phyloP scores from a whole-genome alignment of 2,888 invertebrate genomes.

The Thumatha senex region DNA sequence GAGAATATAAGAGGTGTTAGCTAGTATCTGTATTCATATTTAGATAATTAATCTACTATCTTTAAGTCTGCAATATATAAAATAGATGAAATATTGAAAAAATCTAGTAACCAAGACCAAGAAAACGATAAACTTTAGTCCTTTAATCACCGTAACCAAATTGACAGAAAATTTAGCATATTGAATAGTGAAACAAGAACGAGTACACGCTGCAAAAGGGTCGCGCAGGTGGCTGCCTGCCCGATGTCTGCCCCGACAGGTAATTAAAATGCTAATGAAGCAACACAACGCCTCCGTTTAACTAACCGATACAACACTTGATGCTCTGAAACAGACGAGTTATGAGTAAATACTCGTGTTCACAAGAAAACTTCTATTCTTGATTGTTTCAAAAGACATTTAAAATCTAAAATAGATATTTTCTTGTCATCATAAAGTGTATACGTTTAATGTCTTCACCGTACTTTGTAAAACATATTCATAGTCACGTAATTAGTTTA shows the following conservation, averaged over 20 bases:
- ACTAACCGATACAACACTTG: slow-evolving; percentile 16
- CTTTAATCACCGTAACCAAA: slow-evolving; percentile 13
- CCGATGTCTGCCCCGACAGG: slow-evolving; percentile 56
- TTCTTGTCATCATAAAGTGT: neutral
- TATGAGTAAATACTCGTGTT: slow-evolving; percentile 1
- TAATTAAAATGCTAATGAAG: slow-evolving; percentile 80
- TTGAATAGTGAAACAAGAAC: slow-evolving; percentile 45
- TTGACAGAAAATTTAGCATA: slow-evolving; percentile 50
- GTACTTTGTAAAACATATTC: neutral
- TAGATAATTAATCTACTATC: too few relatives aligned
- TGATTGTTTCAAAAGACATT: neutral
- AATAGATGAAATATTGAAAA: too few relatives aligned
- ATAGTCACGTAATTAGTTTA: neutral
- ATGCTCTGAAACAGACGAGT: slow-evolving; percentile 16
- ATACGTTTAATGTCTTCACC: too few relatives aligned
- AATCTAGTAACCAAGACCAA: slow-evolving; percentile 2
- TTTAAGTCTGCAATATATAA: too few relatives aligned
- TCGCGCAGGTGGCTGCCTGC: slow-evolving; percentile 48
- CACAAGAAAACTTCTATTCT: slow-evolving; percentile 9
- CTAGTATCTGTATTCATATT: too few relatives aligned
- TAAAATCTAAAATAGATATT: neutral
- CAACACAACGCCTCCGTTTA: slow-evolving; percentile 37
- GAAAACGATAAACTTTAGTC: slow-evolving; percentile 6
- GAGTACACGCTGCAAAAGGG: slow-evolving; percentile 34
- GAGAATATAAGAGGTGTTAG: too few relatives aligned